These are phyloP conservation scores for Syngnathus floridae DNA, from an alignment of 2,113 vertebrate genomes.

Conservation along the genomic window DNA sequence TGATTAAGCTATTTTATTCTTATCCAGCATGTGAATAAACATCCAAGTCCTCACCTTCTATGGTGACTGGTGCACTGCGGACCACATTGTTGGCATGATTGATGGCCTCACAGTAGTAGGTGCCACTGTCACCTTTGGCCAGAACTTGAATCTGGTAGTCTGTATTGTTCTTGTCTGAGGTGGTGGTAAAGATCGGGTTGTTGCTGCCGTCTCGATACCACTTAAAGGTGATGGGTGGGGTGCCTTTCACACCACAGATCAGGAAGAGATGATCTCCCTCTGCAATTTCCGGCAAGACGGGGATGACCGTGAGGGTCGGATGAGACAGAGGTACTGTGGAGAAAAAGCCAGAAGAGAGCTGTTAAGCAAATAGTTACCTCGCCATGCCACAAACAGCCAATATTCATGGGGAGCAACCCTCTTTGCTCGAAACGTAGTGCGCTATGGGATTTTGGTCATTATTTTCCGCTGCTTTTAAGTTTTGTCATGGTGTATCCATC, in stretches of 20 bases:
- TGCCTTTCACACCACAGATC: constrained; percentile 52
- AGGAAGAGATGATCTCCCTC: constrained; percentile 49
- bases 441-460: too few relatives aligned
- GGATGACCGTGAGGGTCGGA: constrained; percentile 30
- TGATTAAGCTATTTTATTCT: too few relatives aligned
- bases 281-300: constrained; percentile 11
- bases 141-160: not conserved
- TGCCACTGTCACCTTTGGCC: constrained; percentile 38
- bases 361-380: not conserved
- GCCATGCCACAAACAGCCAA: not conserved
- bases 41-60: constrained; percentile 46
- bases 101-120: constrained; percentile 59
- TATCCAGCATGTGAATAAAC: not conserved
- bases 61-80: constrained; percentile 5
- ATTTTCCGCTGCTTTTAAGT: too few relatives aligned
- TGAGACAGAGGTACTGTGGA: constrained; percentile 52
- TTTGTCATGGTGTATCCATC: too few relatives aligned
- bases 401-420: too few relatives aligned
- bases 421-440: too few relatives aligned
- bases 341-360: not conserved
- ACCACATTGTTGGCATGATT: constrained; percentile 44
- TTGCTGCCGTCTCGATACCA: constrained; percentile 31
- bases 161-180: not conserved
- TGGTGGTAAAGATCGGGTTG: constrained; percentile 13
- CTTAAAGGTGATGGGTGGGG: constrained; percentile 61